Evolutionary conservation across 30 jellyfish, hydroid and myxozoan species (phyloP).

Genomic region (Mastigias papua): DNA sequence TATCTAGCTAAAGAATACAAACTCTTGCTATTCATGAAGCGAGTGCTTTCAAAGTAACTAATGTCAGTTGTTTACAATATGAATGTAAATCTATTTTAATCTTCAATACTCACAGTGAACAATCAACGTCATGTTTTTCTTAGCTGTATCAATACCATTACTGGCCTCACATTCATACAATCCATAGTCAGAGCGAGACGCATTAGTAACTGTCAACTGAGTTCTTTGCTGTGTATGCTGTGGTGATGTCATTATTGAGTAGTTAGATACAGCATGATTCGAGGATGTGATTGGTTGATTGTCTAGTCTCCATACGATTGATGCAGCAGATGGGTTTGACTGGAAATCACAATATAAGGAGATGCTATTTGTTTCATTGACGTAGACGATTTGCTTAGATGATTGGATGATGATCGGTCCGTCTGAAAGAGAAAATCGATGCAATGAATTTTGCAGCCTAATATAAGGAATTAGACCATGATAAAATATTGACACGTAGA

Average conservation of each 20-base stretch:
- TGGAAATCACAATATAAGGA: conserved; percentile 44
- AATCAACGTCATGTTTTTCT: conserved; percentile 38
- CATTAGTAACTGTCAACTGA: conserved; percentile 31
- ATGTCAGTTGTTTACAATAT: too few relatives aligned
- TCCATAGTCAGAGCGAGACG: conserved; percentile 47
- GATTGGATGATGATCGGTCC: conserved; percentile 31
- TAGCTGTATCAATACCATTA: conserved; percentile 32
- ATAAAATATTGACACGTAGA: neutral
- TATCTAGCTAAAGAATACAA: too few relatives aligned
- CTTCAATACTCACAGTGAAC: conserved; percentile 54
- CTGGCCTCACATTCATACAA: conserved; percentile 46
- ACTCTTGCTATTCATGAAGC: too few relatives aligned
- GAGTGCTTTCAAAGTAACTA: too few relatives aligned
- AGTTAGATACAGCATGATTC: neutral
- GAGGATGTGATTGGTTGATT: neutral
- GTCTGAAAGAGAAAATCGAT: neutral
- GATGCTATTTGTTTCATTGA: conserved; percentile 35
- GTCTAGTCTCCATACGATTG: conserved; percentile 13
- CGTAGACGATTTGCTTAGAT: neutral
- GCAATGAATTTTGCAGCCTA: too few relatives aligned
- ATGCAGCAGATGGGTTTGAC: conserved; percentile 37
- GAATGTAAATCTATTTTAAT: neutral
- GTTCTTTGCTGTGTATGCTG: neutral
- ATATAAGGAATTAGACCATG: too few relatives aligned
- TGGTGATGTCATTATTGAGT: neutral